phyloP scores from a whole-genome alignment of 2,113 vertebrate genomes.

The Orcinus orca region DNA sequence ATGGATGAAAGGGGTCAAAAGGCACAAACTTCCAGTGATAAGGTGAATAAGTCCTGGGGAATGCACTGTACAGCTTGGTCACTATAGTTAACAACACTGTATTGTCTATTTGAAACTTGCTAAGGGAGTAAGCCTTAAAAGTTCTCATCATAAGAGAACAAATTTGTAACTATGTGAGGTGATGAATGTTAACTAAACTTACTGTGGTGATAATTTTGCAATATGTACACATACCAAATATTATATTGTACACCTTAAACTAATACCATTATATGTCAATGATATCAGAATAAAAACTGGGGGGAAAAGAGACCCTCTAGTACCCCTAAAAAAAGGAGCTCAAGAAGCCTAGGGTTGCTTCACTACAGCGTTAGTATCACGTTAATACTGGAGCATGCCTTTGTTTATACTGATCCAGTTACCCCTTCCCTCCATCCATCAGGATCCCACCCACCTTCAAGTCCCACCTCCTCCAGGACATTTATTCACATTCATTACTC shows the following conservation, averaged over 20 bases:
- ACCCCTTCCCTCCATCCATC: background rate
- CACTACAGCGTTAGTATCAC: background rate
- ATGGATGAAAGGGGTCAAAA: background rate
- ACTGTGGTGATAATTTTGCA: background rate
- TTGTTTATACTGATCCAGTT: background rate
- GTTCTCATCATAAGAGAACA: background rate
- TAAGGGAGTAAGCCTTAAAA: background rate
- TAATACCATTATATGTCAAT: background rate
- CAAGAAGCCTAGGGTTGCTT: background rate
- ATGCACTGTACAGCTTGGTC: background rate
- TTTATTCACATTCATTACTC: background rate
- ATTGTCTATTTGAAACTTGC: background rate
- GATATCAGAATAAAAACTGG: background rate
- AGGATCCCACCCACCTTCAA: background rate
- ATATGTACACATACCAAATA: background rate
- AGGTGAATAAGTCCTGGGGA: background rate
- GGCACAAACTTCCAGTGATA: background rate
- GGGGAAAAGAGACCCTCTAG: background rate
- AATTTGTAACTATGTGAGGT: background rate
- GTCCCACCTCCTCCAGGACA: background rate
- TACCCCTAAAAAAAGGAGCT: background rate
- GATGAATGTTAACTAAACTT: background rate
- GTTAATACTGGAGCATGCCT: rapidly evolving
- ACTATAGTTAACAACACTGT: background rate
- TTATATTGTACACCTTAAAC: background rate